A percentile compares a stretch with the other conserved stretches of the same genome.
phyloP scores from a whole-genome alignment of 2,888 invertebrate species.

The Hyposoter dolosus region DNA sequence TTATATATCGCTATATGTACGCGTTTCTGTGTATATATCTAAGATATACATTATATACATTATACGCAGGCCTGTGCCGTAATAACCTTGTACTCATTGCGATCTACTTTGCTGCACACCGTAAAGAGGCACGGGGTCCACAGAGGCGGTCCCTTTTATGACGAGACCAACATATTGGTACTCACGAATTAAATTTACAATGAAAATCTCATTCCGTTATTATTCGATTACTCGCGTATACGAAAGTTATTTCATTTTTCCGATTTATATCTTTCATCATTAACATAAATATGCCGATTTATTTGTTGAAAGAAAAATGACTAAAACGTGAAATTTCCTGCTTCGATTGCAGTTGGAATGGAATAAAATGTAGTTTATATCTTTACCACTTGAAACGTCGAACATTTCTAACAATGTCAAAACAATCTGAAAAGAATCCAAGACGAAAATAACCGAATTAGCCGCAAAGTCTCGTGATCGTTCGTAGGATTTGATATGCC shows the following conservation, averaged over 20 bases:
- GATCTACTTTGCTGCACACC: conserved; percentile 68
- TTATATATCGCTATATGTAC: conserved; percentile 58
- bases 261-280: neutral
- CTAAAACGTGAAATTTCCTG: neutral
- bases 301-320: neutral
- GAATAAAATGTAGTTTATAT: neutral
- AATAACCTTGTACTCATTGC: conserved; percentile 81
- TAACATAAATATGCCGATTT: neutral
- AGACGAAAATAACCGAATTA: neutral
- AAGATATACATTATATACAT: conserved; percentile 20
- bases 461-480: conserved; percentile 11
- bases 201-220: conserved; percentile 46
- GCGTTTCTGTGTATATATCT: conserved; percentile 2
- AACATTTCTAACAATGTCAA: neutral
- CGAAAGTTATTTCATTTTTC: neutral
- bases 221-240: neutral
- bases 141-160: conserved; percentile 75
- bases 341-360: neutral
- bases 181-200: conserved; percentile 50
- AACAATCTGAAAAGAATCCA: neutral
- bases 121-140: conserved; percentile 64
- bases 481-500: neutral
- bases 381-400: neutral
- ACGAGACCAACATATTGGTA: conserved; percentile 55
- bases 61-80: conserved; percentile 49